Evolutionary conservation across 2,113 vertebrate genomes (phyloP), one percentile per base, ranked within the genome.

Genomic region (Larimichthys polyactis): DNA sequence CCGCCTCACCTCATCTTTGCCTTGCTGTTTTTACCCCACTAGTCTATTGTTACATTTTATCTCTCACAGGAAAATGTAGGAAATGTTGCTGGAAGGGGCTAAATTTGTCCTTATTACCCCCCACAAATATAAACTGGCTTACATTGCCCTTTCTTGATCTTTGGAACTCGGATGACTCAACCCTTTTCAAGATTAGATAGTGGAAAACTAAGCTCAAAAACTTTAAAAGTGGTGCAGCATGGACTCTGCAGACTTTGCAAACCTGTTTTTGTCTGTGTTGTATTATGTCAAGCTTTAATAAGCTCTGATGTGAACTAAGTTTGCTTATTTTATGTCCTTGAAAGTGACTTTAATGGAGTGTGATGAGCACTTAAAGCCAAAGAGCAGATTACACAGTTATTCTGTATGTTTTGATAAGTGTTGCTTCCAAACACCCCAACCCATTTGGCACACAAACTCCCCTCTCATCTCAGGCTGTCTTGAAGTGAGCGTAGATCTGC

Each of bases 161-260:
- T 40, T 68, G 24, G 7, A n/a, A 10, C 8, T 59, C 27, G 55
- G 67, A 68, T 69, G 69, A 71, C 65, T 75, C 65, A 63, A 44
- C 69, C 64, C 49, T 65, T 73, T 64, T 79, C 40, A n/a, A 82
- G 86, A 92, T 92, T 67, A 91, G 62, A 81, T 62, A 55, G 49
- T 74, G 11, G 40, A 64, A 67, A 62, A 46, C 19, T 12, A n/a
- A 1, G 7, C n/a, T 72, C 29, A 52, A 46, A 77, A 57, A 57
- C 36, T 32, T 32, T 32, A 32, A 32, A 32, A 8, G 66, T 52
- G 27, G 44, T 43, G 57, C 3, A 36, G 19, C 27, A 14, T 11
- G 15, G 3, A 55, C 78, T 11, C 24, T 24, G 24, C 55, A 74
- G 52, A 64, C 57, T 54, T 66, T 20, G 24, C 24, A 58, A 67